phyloP scores from a whole-genome alignment of 2,797 vertebrate genomes.

The Garrulus glandarius region DNA sequence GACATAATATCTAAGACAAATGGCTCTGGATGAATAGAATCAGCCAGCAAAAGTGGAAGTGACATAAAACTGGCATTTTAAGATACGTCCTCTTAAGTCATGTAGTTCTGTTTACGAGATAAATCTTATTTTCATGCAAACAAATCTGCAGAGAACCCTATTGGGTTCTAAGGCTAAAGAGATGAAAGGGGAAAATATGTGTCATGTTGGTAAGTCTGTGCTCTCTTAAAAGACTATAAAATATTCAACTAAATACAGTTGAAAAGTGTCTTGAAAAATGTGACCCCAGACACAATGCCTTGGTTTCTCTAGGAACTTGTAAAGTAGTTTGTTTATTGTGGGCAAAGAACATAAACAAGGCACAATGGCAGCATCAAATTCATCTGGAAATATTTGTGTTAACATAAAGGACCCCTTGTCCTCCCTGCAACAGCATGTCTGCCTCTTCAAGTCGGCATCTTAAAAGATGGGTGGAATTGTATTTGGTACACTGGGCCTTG shows the following conservation, averaged over 20 bases:
- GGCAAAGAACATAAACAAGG: neutral
- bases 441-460: constrained; percentile 54
- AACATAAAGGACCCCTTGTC: neutral
- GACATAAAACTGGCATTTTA: constrained; percentile 40
- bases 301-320: constrained; percentile 44
- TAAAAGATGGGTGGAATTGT: constrained; percentile 61
- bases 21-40: constrained; percentile 44
- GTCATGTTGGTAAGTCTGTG: constrained; percentile 42
- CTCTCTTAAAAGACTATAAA: constrained; percentile 58
- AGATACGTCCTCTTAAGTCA: constrained; percentile 53
- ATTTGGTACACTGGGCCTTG: constrained; percentile 68
- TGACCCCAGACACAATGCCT: constrained; percentile 8
- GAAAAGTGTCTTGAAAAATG: constrained; percentile 45
- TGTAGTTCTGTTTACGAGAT: constrained; percentile 28
- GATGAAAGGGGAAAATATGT: constrained; percentile 16
- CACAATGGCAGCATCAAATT: constrained; percentile 19
- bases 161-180: constrained; percentile 15
- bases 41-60: neutral
- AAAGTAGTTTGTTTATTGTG: constrained; percentile 47
- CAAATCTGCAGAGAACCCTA: neutral
- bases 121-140: constrained; percentile 52
- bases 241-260: constrained; percentile 55
- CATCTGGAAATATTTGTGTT: constrained; percentile 56
- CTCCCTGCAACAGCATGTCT: neutral
- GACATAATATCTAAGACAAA: constrained; percentile 30